Percentiles rank a stretch among this genome's conserved stretches.
These are phyloP conservation scores for Henicopernis longicauda DNA, from an alignment of 2,113 vertebrate species.

Conservation along the genomic window DNA sequence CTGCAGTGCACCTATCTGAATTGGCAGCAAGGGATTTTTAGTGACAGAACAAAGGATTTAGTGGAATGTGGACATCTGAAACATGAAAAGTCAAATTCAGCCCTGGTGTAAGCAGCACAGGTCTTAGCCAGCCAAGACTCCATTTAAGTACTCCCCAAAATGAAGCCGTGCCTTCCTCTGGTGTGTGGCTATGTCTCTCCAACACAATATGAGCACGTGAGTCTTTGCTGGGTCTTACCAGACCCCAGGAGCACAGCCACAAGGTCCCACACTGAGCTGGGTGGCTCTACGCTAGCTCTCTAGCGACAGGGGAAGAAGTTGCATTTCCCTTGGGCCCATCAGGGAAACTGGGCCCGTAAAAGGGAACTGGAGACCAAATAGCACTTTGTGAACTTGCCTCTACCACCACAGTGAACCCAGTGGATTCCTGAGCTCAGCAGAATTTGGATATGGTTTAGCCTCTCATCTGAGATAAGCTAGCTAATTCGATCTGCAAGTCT, in stretches of 20 bases:
- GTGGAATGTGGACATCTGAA: background rate
- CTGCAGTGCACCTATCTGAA: background rate
- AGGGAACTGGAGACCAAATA: background rate
- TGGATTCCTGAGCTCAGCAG: background rate
- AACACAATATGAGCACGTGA: background rate
- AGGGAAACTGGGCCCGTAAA: background rate
- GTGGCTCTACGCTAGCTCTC: background rate
- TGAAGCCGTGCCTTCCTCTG: background rate
- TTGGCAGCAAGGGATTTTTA: background rate
- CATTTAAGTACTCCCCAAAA: background rate
- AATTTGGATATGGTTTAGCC: background rate
- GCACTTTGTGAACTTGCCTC: background rate
- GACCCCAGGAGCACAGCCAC: background rate
- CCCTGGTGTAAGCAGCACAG: background rate
- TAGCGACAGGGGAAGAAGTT: background rate
- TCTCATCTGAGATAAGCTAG: background rate
- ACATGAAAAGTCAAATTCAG: background rate
- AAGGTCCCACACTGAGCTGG: background rate
- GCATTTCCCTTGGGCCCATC: accelerated
- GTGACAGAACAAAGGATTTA: background rate
- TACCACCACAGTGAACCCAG: background rate
- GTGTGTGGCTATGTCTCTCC: background rate
- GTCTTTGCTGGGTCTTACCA: background rate
- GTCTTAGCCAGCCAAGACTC: background rate
- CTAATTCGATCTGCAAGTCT: background rate